A percentile compares a stretch with the other conserved stretches of the same genome.
Evolutionary conservation across 1,140 invertebrate genomes (phyloP).

Genomic region (Pachyrhynchus sulphureomaculatus): DNA sequence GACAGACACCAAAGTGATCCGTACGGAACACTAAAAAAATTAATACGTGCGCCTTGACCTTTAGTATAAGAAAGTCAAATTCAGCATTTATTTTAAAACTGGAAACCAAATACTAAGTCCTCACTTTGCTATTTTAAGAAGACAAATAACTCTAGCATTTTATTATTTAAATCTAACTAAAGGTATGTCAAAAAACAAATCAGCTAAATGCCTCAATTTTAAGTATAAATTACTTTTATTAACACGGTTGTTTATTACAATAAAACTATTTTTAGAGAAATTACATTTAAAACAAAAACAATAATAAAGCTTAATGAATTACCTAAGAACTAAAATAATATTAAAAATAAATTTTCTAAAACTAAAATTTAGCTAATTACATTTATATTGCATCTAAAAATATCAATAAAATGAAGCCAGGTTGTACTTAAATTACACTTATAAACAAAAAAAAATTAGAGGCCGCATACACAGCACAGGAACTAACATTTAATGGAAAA

Average conservation of each 20-base stretch:
- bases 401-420: conserved; percentile 15
- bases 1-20: too few relatives aligned
- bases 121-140: too few relatives aligned
- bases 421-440: conserved; percentile 11
- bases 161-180: too few relatives aligned
- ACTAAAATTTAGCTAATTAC: conserved; percentile 22
- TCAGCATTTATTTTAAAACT: too few relatives aligned
- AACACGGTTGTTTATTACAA: conserved; percentile 28
- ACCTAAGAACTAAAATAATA: conserved; percentile 15
- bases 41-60: too few relatives aligned
- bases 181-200: too few relatives aligned
- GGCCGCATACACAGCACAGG: conserved; percentile 41
- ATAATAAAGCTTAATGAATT: conserved; percentile 22
- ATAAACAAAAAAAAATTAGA: conserved; percentile 20
- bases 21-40: too few relatives aligned
- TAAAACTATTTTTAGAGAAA: conserved; percentile 25
- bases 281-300: conserved; percentile 29
- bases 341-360: conserved; percentile 21
- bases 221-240: conserved; percentile 27
- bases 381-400: conserved; percentile 22
- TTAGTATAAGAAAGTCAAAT: too few relatives aligned
- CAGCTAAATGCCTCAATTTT: too few relatives aligned
- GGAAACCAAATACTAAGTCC: too few relatives aligned
- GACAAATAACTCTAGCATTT: too few relatives aligned
- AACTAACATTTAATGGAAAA: conserved; percentile 50